Base-by-base conservation (phyloP, 1,140 invertebrate genomes). In the Lutraria rhynchaena region DNA sequence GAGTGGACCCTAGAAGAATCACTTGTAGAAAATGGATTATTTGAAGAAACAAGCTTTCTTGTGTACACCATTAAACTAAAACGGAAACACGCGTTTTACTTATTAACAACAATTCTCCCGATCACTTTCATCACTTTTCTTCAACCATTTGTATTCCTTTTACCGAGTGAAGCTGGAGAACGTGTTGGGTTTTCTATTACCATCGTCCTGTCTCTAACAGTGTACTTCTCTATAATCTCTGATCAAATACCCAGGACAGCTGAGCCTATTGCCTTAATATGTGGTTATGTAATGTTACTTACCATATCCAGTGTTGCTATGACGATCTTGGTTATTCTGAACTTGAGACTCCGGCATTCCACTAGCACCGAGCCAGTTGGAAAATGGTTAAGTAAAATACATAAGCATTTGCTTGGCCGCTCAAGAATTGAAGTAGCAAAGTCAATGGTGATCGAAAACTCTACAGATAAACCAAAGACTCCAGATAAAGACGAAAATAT, bases 161-260 rank as follows among this genome's bases (percentile, higher is more conserved):
- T 71, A n/a, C 69, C 69, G 3, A 57, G 31, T 37, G 46, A 33
- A 15, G 19, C 22, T 29, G 69, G 69, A 15, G 69, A 71, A 33
- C 24, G 69, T 33, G 31, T 55, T 35, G 69, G 69, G 33, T 71
- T 71, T 35, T 71, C 46, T 4, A 71, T 71, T 33, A 55, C 69
- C 1, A 37, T 55, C 4, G 27, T 55, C 11, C 69, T 71, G 22
- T 55, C 69, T 19, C 7, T 71, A 5, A 31, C 22, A 3, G 29
- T 57, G 3, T 71, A 55, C 55, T 29, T 71, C 11, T 35, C 69
- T 19, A 33, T 71, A 3, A 71, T 71, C n/a, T 27, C 69, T 37
- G 69, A 71, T 3, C 41, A 55, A 13, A 71, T 71, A 51, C 69
- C 69, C 3, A 53, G 49, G 13, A 33, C 69, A n/a, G 46, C 4